Base-by-base conservation (phyloP, 2,113 vertebrate species). In the Hippocampus comes region DNA sequence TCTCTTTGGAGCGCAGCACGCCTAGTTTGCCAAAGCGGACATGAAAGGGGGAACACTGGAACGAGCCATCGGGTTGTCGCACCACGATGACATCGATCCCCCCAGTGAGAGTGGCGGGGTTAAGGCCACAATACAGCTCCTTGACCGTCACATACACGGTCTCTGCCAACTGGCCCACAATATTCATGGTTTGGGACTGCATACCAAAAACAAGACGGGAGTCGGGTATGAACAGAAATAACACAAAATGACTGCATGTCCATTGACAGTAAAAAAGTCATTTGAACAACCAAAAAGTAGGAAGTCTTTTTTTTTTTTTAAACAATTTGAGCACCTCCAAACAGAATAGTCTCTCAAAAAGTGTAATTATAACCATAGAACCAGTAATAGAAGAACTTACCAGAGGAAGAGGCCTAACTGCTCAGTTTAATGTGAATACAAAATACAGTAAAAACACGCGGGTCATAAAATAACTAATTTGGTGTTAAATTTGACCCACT, bases 11-110 rank as follows among this genome's bases (percentile, higher is more conserved):
- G 67, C 84, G 91, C 84, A 99, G 93, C 81, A 98, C 95, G 0
- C 95, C 96, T 65, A 99, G 93, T 85, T 98, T 99, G 71, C 97
- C 96, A 0, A 99, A 99, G 56, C 95, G 95, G 55, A 99, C 95
- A 0, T 98, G 96, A 38, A 99, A 99, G 0, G 97, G 97, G 0
- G 97, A 99, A 77, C 97, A 98, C 38, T 90, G 94, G 85, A 95
- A 95, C 3, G 95, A 95, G 53, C 94, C 95, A 17, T 99, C 94
- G 0, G 86, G 90, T 88, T 98, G 97, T n/a, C 89, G 92, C 77
- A 99, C 96, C 78, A 99, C 95, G 0, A 99, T 88, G 67, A 99
- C 95, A 0, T 98, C 95, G 0, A 98, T 98, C 73, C 94, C 94
- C 0, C 97, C 97, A 0, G 94, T 95, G 70, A 98, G 92, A 0